Base-by-base conservation (phyloP, 1,140 invertebrate genomes). In the Dendroctonus ponderosae region DNA sequence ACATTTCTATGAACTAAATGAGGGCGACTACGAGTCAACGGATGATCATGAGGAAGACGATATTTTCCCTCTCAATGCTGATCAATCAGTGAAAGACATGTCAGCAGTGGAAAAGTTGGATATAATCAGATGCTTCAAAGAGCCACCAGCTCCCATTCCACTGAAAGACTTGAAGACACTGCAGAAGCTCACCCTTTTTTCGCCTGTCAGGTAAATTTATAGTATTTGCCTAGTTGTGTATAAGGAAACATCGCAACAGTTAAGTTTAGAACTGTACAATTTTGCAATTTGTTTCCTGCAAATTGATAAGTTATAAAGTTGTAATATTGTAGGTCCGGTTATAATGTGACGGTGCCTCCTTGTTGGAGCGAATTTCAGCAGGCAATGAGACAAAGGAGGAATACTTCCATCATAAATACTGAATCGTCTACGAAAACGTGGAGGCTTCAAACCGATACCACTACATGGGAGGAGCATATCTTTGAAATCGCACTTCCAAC, bases 291-390 rank as follows among this genome's bases (percentile, higher is more conserved):
- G n/a, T n/a, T n/a, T n/a, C n/a, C n/a, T n/a, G n/a, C n/a, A 26
- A 3, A 2, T 26, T 26, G 26, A 26, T 26, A 2, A 26, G 1
- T 26, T 26, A 26, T 2, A 26, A 26, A 3, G 26, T 26, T 26
- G 26, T 46, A 11, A 11, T 46, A 46, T 11, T 14, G 44, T 46
- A 62, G 78, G 86, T 56, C 49, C 11, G 50, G 38, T 4, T 95
- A 93, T 75, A 87, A 89, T 54, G 92, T 92, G 6, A 93, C 92
- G n/a, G 91, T 95, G 0, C 92, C 93, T 3, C 87, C 91, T 38
- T 96, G 93, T 79, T 96, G 93, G 94, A 90, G 86, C 68, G 92
- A 96, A 82, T 85, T 96, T 73, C 91, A 93, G 72, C 93, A 95
- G 66, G 71, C 74, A 2, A 74, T 76, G 60, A 87, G 93, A 64